These are phyloP conservation scores for Bombylius discolor DNA, from an alignment of 2,888 invertebrate genomes.

Conservation along the genomic window DNA sequence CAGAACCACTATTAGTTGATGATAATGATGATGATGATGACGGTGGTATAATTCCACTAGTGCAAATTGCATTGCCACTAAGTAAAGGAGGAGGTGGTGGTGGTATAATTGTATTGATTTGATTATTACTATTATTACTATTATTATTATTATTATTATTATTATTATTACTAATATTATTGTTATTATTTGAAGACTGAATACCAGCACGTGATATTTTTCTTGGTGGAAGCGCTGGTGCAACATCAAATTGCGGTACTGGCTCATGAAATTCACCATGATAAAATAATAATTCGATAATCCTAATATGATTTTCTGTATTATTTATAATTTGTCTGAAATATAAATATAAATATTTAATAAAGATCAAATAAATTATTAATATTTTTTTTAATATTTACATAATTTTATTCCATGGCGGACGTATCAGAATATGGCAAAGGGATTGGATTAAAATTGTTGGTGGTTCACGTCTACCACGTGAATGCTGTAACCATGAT, in stretches of 20 bases:
- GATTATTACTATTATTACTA: neutral
- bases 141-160: neutral
- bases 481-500: constrained; percentile 50
- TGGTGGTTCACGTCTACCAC: constrained; percentile 51
- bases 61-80: too few relatives aligned
- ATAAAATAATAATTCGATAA: constrained; percentile 54
- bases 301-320: constrained; percentile 56
- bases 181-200: neutral
- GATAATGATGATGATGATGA: neutral
- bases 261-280: constrained; percentile 55
- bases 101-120: too few relatives aligned
- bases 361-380: neutral
- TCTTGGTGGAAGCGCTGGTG: constrained; percentile 50
- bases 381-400: constrained; percentile 33
- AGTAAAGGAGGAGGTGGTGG: too few relatives aligned
- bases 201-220: constrained; percentile 38
- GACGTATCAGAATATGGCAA: constrained; percentile 58
- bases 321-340: constrained; percentile 60
- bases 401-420: constrained; percentile 66
- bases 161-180: neutral
- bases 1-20: neutral
- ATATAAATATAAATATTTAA: neutral
- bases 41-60: neutral
- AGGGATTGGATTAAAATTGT: constrained; percentile 55
- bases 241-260: constrained; percentile 49